A percentile compares a stretch with the other conserved stretches of the same genome.
Conservation (phyloP, 2,888 invertebrate genomes). For the Machimus atricapillus region DNA sequence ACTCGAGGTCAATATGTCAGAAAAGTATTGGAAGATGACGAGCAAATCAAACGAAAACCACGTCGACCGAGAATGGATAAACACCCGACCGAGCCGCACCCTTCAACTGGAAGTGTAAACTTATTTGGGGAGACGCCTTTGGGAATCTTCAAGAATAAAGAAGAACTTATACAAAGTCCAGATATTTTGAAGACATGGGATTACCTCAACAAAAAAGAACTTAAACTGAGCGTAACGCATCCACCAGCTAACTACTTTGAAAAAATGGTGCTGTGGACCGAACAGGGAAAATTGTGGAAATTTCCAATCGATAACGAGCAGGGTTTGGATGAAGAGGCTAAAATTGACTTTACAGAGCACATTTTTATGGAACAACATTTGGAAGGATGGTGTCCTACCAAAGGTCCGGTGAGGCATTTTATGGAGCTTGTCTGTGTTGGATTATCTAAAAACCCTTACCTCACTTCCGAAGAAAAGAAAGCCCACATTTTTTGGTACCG, state of each 20-base stretch:
- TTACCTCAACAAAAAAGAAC: slow-evolving; percentile 69
- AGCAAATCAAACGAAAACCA: not conserved
- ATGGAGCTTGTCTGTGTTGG: slow-evolving; percentile 97
- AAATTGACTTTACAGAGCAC: slow-evolving; percentile 89
- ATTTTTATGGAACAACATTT: slow-evolving; percentile 89
- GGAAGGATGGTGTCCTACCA: slow-evolving; percentile 86
- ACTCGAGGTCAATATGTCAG: slow-evolving; percentile 61
- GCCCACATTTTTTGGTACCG: slow-evolving; percentile 92
- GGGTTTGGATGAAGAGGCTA: slow-evolving; percentile 73
- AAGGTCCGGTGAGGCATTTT: slow-evolving; percentile 92
- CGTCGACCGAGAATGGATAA: not conserved
- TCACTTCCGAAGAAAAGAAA: slow-evolving; percentile 85
- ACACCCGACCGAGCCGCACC: not conserved
- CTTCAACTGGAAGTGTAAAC: slow-evolving; percentile 65
- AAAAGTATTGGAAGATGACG: slow-evolving; percentile 52
- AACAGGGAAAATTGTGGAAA: slow-evolving; percentile 93
- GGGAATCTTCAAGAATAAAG: slow-evolving; percentile 67
- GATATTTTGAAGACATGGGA: slow-evolving; percentile 73
- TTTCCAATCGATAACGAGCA: slow-evolving; percentile 98
- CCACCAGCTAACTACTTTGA: slow-evolving; percentile 89
- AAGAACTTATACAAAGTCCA: slow-evolving; percentile 49
- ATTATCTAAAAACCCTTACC: slow-evolving; percentile 91
- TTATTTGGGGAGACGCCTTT: slow-evolving; percentile 70
- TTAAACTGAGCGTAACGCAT: slow-evolving; percentile 72
- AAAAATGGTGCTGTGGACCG: slow-evolving; percentile 93